Evolutionary conservation across 2,113 vertebrate genomes (phyloP).

Genomic region (Xiphophorus hellerii): DNA sequence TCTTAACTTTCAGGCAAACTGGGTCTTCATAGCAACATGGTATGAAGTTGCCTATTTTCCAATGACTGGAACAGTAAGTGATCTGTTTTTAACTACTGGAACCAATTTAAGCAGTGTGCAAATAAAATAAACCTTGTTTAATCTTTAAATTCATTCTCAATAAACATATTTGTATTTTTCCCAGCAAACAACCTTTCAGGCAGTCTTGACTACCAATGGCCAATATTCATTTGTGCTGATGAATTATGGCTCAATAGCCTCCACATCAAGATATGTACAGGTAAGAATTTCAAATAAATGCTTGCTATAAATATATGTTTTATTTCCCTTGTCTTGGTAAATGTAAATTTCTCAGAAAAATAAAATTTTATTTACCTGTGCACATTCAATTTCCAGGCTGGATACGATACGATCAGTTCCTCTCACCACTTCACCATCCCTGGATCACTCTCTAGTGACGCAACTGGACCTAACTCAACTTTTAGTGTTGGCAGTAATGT

Average conservation of each 20-base stretch:
- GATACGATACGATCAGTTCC: slow-evolving; percentile 59
- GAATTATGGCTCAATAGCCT: slow-evolving; percentile 66
- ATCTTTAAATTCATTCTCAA: background rate
- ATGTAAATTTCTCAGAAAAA: too few species aligned
- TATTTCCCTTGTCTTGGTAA: too few species aligned
- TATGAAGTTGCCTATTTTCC: slow-evolving; percentile 67
- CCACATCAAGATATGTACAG: background rate
- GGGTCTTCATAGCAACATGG: slow-evolving; percentile 80
- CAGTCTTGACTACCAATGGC: slow-evolving; percentile 60
- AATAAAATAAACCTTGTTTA: background rate
- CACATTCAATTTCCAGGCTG: slow-evolving; percentile 48
- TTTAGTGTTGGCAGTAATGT: slow-evolving; percentile 50
- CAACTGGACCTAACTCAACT: background rate
- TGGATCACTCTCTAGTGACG: slow-evolving; percentile 23
- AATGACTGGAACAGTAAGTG: slow-evolving; percentile 42
- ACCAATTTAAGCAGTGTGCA: background rate
- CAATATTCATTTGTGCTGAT: slow-evolving; percentile 64
- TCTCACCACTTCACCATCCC: slow-evolving; percentile 38
- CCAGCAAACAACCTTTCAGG: slow-evolving; percentile 67
- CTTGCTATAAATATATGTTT: too few species aligned
- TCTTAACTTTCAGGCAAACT: slow-evolving; percentile 13
- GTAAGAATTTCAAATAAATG: slow-evolving; percentile 12
- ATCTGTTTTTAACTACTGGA: background rate
- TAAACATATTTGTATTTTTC: background rate
- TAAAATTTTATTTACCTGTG: background rate